Evolutionary conservation across 2,113 vertebrate genomes (phyloP).

Genomic region (Paracanthobrama guichenoti): DNA sequence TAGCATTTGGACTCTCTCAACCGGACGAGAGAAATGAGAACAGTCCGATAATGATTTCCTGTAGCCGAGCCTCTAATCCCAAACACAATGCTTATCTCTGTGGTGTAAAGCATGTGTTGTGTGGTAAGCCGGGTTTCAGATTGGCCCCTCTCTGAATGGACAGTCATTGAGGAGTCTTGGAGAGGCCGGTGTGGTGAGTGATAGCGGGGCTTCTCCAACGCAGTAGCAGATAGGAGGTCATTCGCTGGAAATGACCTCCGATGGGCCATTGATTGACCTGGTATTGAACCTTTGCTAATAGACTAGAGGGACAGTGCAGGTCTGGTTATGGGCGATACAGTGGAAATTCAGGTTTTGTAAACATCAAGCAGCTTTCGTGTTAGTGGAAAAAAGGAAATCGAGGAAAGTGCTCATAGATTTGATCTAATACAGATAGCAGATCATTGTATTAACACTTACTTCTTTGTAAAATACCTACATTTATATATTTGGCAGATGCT

Average conservation of each 20-base stretch:
- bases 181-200: slow-evolving; percentile 45
- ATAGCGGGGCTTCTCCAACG: slow-evolving; percentile 59
- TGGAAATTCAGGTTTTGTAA: not conserved
- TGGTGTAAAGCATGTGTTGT: slow-evolving; percentile 35
- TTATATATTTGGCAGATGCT: not conserved
- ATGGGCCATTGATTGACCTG: slow-evolving; percentile 77
- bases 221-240: slow-evolving; percentile 61
- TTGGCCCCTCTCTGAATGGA: slow-evolving; percentile 34
- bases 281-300: slow-evolving; percentile 78
- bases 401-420: not conserved
- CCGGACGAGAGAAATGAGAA: slow-evolving; percentile 7
- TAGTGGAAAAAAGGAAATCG: not conserved
- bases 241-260: slow-evolving; percentile 66
- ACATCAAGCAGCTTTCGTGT: not conserved
- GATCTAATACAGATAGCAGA: not conserved
- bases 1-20: slow-evolving; percentile 1
- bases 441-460: not conserved
- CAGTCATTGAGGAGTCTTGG: slow-evolving; percentile 52
- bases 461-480: not conserved
- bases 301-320: slow-evolving; percentile 78
- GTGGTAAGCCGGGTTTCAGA: slow-evolving; percentile 20
- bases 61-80: slow-evolving; percentile 39
- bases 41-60: slow-evolving; percentile 39
- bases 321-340: slow-evolving; percentile 27
- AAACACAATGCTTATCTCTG: slow-evolving; percentile 35